Percentiles rank a stretch among this genome's conserved stretches.
Conservation (phyloP, 2,888 invertebrate species). For the Aricia artaxerxes region DNA sequence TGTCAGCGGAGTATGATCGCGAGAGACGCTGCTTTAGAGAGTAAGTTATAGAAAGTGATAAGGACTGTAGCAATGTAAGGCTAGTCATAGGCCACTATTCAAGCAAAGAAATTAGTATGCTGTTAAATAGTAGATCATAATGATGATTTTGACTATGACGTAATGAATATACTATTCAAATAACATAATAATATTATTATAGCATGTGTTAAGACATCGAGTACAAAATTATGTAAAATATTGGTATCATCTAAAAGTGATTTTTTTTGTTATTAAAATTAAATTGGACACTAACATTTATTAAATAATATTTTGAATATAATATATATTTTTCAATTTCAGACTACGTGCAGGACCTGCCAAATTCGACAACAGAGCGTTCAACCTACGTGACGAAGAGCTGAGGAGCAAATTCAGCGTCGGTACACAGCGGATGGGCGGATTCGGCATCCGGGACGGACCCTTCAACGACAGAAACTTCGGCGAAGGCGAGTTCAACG, state of each 20-base stretch:
- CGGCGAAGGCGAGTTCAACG: constrained; percentile 48
- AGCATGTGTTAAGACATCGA: too few relatives aligned
- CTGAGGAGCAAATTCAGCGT: constrained; percentile 70
- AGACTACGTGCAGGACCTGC: constrained; percentile 63
- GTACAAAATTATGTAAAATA: too few relatives aligned
- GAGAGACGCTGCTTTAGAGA: constrained; percentile 72
- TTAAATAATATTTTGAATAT: background rate
- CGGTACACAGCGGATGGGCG: constrained; percentile 73
- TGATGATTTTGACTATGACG: too few relatives aligned
- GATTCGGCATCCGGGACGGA: constrained; percentile 73
- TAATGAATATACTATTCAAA: too few relatives aligned
- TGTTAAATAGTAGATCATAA: too few relatives aligned
- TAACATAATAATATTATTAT: too few relatives aligned
- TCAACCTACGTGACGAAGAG: constrained; percentile 71
- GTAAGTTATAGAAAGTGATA: constrained; percentile 43
- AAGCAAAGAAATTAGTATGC: too few relatives aligned
- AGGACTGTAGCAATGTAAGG: too few relatives aligned
- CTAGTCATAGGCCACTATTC: too few relatives aligned
- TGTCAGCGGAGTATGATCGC: constrained; percentile 73
- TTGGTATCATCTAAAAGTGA: too few relatives aligned
- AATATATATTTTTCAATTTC: constrained; percentile 41
- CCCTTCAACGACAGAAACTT: constrained; percentile 70
- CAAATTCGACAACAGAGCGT: constrained; percentile 69
- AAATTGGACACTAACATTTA: too few relatives aligned
- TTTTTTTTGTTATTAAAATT: too few relatives aligned